phyloP scores from a whole-genome alignment of 2,888 invertebrate species.

The Acronicta leporina region DNA sequence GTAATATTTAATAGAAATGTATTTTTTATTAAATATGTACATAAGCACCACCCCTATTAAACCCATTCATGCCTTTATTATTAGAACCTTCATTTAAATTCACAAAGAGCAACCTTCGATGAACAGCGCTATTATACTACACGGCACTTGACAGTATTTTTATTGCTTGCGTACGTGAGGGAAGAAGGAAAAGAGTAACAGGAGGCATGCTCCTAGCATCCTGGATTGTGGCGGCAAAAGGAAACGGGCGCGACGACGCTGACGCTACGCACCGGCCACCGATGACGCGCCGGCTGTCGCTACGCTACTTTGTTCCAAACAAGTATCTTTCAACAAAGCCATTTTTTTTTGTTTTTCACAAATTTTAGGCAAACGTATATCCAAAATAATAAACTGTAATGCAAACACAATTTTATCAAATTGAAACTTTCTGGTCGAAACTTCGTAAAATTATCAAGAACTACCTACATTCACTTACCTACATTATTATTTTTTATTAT shows the following conservation, averaged over 20 bases:
- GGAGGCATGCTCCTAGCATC: slow-evolving; percentile 69
- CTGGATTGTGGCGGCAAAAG: slow-evolving; percentile 73
- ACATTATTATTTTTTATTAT: too few species aligned
- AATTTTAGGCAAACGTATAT: too few species aligned
- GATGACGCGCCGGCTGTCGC: slow-evolving; percentile 48
- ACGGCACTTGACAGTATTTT: slow-evolving; percentile 36
- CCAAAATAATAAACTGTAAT: too few species aligned
- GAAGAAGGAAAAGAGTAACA: slow-evolving; percentile 70
- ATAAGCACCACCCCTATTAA: too few species aligned
- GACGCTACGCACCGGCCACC: slow-evolving; percentile 36
- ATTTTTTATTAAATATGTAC: too few species aligned
- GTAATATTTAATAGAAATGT: too few species aligned
- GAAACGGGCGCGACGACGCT: slow-evolving; percentile 70
- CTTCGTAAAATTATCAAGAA: too few species aligned
- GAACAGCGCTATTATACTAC: slow-evolving; percentile 12
- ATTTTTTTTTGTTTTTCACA: too few species aligned
- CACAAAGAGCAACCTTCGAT: slow-evolving; percentile 22
- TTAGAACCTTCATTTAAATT: slow-evolving; percentile 19
- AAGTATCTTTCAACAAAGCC: too few species aligned
- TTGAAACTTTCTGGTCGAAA: too few species aligned
- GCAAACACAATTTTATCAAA: too few species aligned
- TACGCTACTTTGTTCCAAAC: slow-evolving; percentile 56
- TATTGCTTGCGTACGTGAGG: slow-evolving; percentile 56
- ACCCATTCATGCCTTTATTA: slow-evolving; percentile 2
- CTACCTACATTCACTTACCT: too few species aligned